phyloP scores from a whole-genome alignment of 2,888 invertebrate species.

The Dusona sp. region DNA sequence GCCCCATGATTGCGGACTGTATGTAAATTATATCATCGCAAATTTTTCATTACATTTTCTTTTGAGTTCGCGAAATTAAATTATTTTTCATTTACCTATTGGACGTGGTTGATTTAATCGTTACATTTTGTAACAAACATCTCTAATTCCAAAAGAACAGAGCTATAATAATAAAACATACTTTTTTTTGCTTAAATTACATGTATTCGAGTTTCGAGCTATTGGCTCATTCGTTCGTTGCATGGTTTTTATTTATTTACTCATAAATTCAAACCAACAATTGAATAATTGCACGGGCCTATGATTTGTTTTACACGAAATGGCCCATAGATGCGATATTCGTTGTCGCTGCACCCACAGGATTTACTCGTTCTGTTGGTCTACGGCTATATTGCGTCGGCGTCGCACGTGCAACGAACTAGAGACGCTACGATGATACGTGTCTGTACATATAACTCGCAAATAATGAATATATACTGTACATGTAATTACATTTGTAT shows the following conservation, averaged over 20 bases:
- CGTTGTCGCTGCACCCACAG: conserved; percentile 40
- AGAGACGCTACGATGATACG: conserved; percentile 34
- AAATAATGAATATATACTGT: background rate
- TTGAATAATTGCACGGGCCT: background rate
- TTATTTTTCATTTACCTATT: background rate
- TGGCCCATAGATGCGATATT: conserved; percentile 1
- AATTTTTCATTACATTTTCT: background rate
- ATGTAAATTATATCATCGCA: background rate
- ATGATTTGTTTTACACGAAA: background rate
- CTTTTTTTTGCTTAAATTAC: background rate
- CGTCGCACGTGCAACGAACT: conserved; percentile 60
- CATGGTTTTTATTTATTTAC: background rate
- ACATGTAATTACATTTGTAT: background rate
- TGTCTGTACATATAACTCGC: conserved; percentile 2
- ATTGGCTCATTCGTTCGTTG: background rate
- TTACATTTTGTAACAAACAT: too few species aligned
- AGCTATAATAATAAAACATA: too few species aligned
- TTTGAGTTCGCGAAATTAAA: background rate
- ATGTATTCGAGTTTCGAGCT: background rate
- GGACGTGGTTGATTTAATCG: too few species aligned
- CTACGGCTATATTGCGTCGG: conserved; percentile 34
- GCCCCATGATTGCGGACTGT: background rate
- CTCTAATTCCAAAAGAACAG: too few species aligned
- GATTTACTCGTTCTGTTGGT: conserved; percentile 42
- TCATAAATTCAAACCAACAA: background rate